These are phyloP conservation scores for Bombyx mori DNA, from an alignment of 1,140 invertebrate genomes.

Conservation along the genomic window ASM3026992v2 NC_085132.1:9354501-9355000, in stretches of 20 bases:
- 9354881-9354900: too few relatives aligned
- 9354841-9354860: too few relatives aligned
- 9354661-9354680: constrained; percentile 54
- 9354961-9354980: too few relatives aligned
- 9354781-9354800: too few relatives aligned
- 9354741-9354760: neutral
- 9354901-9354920: too few relatives aligned
- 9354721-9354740: neutral
- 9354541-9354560: constrained; percentile 91
- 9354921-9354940: too few relatives aligned
- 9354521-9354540: constrained; percentile 88
- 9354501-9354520: constrained; percentile 88
- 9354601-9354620: constrained; percentile 93
- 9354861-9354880: too few relatives aligned
- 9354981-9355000: too few relatives aligned
- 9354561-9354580: constrained; percentile 93
- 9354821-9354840: too few relatives aligned
- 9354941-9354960: neutral
- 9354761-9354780: too few relatives aligned
- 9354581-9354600: constrained; percentile 95
- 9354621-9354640: constrained; percentile 92
- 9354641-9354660: constrained; percentile 93
- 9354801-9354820: too few relatives aligned
- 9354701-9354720: neutral
- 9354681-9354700: neutral